phyloP scores from a whole-genome alignment of 2,113 vertebrate species.

The Microcebus ravelobensis region DNA sequence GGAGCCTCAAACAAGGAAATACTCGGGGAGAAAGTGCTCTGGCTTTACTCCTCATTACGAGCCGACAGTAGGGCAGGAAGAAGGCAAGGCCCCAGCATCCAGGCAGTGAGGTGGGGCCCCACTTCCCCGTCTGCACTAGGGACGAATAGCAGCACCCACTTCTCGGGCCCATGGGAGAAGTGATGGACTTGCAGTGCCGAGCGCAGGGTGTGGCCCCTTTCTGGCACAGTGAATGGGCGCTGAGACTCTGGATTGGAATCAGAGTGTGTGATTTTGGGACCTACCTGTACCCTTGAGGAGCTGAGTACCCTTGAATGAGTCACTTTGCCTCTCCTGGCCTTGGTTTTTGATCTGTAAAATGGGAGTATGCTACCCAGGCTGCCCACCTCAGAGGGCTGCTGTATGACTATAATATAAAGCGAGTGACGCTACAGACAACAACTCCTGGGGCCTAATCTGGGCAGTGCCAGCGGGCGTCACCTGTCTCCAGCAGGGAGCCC shows the following conservation, averaged over 20 bases:
- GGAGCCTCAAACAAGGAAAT: not conserved
- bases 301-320: not conserved
- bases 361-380: not conserved
- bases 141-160: not conserved
- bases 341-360: not conserved
- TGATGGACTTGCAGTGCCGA: too few species aligned
- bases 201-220: not conserved
- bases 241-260: not conserved
- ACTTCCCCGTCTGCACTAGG: not conserved
- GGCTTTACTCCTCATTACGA: not conserved
- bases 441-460: not conserved
- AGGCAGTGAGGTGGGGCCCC: not conserved
- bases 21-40: not conserved
- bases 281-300: not conserved
- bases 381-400: not conserved
- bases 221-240: not conserved
- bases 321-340: not conserved
- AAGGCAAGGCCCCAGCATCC: not conserved
- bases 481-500: not conserved
- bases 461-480: not conserved
- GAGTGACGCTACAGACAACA: accelerated
- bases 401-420: not conserved
- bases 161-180: not conserved
- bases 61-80: not conserved
- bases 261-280: not conserved